phyloP scores from a whole-genome alignment of 2,888 invertebrate species.

The Acrocyrtus sp. region DNA sequence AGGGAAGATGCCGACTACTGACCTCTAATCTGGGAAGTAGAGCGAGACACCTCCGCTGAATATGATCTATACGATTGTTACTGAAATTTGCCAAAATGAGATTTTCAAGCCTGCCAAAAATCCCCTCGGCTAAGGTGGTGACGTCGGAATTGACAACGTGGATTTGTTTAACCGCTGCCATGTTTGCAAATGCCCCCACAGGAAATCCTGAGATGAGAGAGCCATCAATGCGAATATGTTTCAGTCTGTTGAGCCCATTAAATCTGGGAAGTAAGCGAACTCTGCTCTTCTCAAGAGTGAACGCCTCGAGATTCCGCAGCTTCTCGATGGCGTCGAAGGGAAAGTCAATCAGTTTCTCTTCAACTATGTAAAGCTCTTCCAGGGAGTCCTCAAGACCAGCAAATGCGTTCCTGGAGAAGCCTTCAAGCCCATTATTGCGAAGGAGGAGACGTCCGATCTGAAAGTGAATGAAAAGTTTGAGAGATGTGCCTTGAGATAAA shows the following conservation, averaged over 20 bases:
- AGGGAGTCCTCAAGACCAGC: constrained; percentile 80
- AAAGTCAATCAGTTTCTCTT: constrained; percentile 81
- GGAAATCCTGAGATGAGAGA: constrained; percentile 70
- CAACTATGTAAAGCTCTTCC: constrained; percentile 86
- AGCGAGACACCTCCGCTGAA: constrained; percentile 81
- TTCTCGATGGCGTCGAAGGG: constrained; percentile 79
- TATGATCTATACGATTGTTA: constrained; percentile 78
- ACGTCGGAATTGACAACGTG: constrained; percentile 70
- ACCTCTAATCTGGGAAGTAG: constrained; percentile 69
- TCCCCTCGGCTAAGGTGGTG: constrained; percentile 76
- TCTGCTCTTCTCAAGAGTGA: constrained; percentile 80
- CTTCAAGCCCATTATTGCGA: constrained; percentile 83
- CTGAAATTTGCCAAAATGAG: constrained; percentile 80
- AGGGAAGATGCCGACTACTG: constrained; percentile 34
- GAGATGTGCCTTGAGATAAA: too few species aligned
- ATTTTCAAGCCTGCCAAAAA: constrained; percentile 75
- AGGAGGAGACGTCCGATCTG: constrained; percentile 76
- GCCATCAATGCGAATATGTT: constrained; percentile 76
- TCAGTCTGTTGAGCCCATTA: constrained; percentile 76
- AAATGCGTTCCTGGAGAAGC: constrained; percentile 83
- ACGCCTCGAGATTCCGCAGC: constrained; percentile 80
- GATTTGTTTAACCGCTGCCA: constrained; percentile 63
- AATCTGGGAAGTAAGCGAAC: constrained; percentile 81
- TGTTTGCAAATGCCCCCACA: constrained; percentile 61
- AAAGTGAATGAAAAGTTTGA: too few species aligned